Base-by-base conservation (phyloP, 2,888 invertebrate genomes). In the Acleris literana region DNA sequence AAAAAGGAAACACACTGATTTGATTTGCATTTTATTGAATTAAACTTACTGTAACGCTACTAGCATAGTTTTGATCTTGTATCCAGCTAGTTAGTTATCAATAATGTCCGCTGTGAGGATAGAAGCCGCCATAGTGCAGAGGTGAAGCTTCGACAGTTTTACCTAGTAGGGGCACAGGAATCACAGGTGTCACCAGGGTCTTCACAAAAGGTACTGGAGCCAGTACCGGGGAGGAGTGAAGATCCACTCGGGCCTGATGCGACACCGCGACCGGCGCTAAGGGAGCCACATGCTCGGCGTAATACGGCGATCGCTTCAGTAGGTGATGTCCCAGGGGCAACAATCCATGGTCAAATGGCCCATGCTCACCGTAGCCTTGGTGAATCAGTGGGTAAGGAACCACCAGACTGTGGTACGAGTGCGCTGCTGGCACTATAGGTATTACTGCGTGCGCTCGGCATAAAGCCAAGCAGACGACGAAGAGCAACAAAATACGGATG, bases 161-260 rank as follows among this genome's bases (percentile, higher is more conserved):
- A 18, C 79, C 80, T 3, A 79, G 72, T 17, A 83, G 69, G 3
- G 84, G 84, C 3, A 80, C 80, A 39, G 81, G 77, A 3, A 84
- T 51, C 0, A 84, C 73, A 3, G 87, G 84, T 0, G 84, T 78
- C 2, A 83, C 74, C 1, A 84, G 70, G 5, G 84, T 79, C 62
- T 83, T 82, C 2, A 84, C 76, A 2, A 85, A 75, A 1, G 85
- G 77, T 4, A 79, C 57, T 0, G 82, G 76, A 9, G 76, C 69
- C 0, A 84, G 73, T 2, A 87, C 80, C 16, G 87, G 85, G 0
- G 83, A 75, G 4, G 84, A 75, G 33, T 88, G 93, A 29, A 93
- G 84, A 72, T 94, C 92, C 44, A 93, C 78, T 13, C 93, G 90
- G 68, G 93, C 92, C 73, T 94, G 94, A 70, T 93, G 93, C 5